These are phyloP conservation scores for Scaptomyza pallida DNA, from an alignment of 1,140 invertebrate species.

Conservation along the genomic window DNA sequence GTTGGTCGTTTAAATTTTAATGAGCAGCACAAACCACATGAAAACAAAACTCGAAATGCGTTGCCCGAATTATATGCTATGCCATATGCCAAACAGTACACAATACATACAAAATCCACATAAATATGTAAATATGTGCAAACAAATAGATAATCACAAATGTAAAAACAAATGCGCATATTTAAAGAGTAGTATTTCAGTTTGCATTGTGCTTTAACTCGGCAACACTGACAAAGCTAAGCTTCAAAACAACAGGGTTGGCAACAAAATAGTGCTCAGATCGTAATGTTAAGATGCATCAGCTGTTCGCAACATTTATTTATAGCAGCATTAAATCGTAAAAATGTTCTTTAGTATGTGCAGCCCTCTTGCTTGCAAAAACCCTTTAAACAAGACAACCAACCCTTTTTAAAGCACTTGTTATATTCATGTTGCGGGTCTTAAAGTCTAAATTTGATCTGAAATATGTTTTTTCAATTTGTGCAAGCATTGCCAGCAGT, in stretches of 20 bases:
- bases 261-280: too few relatives aligned
- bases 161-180: slow-evolving; percentile 38
- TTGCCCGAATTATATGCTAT: slow-evolving; percentile 6
- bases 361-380: too few relatives aligned
- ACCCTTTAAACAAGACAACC: too few relatives aligned
- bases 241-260: not conserved
- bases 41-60: slow-evolving; percentile 29
- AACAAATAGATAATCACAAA: slow-evolving; percentile 4
- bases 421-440: too few relatives aligned
- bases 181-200: slow-evolving; percentile 11
- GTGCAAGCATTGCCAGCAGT: not conserved
- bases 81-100: slow-evolving; percentile 22
- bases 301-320: not conserved
- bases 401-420: too few relatives aligned
- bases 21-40: slow-evolving; percentile 31
- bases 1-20: slow-evolving; percentile 49
- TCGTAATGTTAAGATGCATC: not conserved
- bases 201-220: not conserved
- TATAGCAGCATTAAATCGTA: too few relatives aligned
- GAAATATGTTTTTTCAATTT: not conserved
- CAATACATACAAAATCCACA: slow-evolving; percentile 8
- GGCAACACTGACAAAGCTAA: not conserved
- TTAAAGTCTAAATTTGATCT: too few relatives aligned
- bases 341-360: too few relatives aligned
- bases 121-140: not conserved